These are phyloP conservation scores for Cricetomys ansorgei DNA, from an alignment of 2,113 vertebrate genomes.

Conservation along the genomic window DNA sequence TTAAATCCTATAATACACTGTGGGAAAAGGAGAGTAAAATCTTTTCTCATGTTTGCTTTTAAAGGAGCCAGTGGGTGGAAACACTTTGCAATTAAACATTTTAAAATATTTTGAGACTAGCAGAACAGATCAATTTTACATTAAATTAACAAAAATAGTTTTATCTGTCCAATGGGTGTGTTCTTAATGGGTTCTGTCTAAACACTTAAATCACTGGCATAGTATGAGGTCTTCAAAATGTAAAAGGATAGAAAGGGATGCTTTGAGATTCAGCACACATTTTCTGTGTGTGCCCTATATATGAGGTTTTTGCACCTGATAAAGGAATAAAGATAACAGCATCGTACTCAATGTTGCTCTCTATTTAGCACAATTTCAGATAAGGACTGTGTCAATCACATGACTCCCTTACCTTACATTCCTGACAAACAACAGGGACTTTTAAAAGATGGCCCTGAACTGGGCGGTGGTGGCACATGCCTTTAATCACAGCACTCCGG, in stretches of 20 bases:
- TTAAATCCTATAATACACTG: neutral
- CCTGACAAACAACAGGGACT: neutral
- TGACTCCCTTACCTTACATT: constrained; percentile 22
- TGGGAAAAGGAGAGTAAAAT: neutral
- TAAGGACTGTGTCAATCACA: constrained; percentile 30
- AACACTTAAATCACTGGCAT: neutral
- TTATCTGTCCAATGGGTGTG: neutral
- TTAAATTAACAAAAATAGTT: constrained; percentile 39
- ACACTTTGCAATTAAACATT: constrained; percentile 41
- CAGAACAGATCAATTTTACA: constrained; percentile 20
- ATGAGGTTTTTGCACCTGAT: neutral
- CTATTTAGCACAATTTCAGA: constrained; percentile 19
- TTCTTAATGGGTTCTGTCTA: neutral
- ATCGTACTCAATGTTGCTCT: neutral
- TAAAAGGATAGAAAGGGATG: constrained; percentile 33
- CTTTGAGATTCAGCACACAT: constrained; percentile 5
- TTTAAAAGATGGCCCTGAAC: neutral
- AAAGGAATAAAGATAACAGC: neutral
- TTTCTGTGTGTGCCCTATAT: neutral
- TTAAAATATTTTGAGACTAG: constrained; percentile 13
- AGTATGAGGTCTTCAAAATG: constrained; percentile 22
- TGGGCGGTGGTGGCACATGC: too few relatives aligned
- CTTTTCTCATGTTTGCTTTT: constrained; percentile 26
- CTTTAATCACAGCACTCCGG: neutral
- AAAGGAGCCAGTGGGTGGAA: neutral